Conservation (phyloP, 2,888 invertebrate genomes). For the Scaptomyza tumidula region DNA sequence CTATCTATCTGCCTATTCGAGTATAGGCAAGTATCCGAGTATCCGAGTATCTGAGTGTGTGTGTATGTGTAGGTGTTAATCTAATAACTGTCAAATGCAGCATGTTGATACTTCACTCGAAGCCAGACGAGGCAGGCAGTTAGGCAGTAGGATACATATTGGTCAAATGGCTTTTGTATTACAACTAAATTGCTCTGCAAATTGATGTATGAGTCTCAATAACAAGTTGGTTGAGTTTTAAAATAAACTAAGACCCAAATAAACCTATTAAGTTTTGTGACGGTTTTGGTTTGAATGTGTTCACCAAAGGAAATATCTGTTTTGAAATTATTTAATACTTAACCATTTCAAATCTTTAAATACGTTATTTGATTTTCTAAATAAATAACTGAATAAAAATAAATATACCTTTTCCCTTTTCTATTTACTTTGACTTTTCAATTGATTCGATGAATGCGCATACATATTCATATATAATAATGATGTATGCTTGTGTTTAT, state of each 20-base stretch:
- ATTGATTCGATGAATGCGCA: too few species aligned
- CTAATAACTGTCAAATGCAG: slow-evolving; percentile 80
- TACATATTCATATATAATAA: not conserved
- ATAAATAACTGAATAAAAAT: too few species aligned
- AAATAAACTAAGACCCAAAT: not conserved
- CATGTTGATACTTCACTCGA: slow-evolving; percentile 48
- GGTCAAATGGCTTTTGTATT: slow-evolving; percentile 38
- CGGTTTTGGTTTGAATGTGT: too few species aligned
- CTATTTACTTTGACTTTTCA: too few species aligned
- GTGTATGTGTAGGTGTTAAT: slow-evolving; percentile 68
- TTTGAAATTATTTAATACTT: too few species aligned
- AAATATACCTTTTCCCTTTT: too few species aligned
- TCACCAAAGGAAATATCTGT: too few species aligned
- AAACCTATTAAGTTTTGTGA: too few species aligned
- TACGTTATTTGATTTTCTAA: too few species aligned
- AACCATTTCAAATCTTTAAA: too few species aligned
- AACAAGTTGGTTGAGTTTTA: not conserved
- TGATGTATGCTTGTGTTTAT: not conserved
- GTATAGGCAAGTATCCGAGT: slow-evolving; percentile 1
- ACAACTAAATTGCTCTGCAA: slow-evolving; percentile 45
- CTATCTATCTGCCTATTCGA: slow-evolving; percentile 26
- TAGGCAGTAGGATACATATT: slow-evolving; percentile 25
- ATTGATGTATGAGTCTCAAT: slow-evolving; percentile 39
- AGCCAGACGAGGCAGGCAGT: not conserved
- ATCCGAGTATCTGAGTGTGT: slow-evolving; percentile 21